phyloP scores from a whole-genome alignment of 2,888 invertebrate species.

The Itoplectis maculator region DNA sequence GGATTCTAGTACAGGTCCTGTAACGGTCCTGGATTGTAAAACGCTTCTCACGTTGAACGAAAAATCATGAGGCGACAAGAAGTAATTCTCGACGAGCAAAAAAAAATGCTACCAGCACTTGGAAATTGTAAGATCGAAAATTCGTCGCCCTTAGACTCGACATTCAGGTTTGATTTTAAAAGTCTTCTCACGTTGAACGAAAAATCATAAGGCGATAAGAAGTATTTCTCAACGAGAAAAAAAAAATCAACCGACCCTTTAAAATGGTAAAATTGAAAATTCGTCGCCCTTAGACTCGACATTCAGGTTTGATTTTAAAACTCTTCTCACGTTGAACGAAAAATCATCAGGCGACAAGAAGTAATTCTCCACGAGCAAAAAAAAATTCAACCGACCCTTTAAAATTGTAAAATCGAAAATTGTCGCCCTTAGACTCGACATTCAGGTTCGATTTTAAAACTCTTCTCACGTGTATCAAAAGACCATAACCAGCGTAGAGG shows the following conservation, averaged over 20 bases:
- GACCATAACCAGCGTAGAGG: slow-evolving; percentile 29
- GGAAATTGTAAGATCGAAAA: not conserved
- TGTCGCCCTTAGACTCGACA: too few species aligned
- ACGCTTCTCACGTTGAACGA: slow-evolving; percentile 13
- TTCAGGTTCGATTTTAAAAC: not conserved
- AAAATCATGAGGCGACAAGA: slow-evolving; percentile 34
- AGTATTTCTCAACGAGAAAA: not conserved
- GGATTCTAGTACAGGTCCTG: not conserved
- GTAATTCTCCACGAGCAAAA: not conserved
- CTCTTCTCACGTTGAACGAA: slow-evolving; percentile 56
- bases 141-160: too few species aligned
- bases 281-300: too few species aligned
- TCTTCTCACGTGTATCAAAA: slow-evolving; percentile 19
- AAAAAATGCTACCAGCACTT: slow-evolving; percentile 22
- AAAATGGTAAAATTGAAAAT: not conserved
- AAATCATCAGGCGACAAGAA: slow-evolving; percentile 33
- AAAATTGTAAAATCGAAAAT: not conserved
- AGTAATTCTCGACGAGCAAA: not conserved
- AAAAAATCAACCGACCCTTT: slow-evolving; percentile 28
- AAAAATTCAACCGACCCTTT: slow-evolving; percentile 13
- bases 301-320: slow-evolving; percentile 4
- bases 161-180: slow-evolving; percentile 1
- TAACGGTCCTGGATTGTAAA: not conserved
- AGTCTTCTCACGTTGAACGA: slow-evolving; percentile 56
- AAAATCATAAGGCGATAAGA: slow-evolving; percentile 33